Conservation (phyloP, 2,888 invertebrate genomes). For the Plusia festucae region DNA sequence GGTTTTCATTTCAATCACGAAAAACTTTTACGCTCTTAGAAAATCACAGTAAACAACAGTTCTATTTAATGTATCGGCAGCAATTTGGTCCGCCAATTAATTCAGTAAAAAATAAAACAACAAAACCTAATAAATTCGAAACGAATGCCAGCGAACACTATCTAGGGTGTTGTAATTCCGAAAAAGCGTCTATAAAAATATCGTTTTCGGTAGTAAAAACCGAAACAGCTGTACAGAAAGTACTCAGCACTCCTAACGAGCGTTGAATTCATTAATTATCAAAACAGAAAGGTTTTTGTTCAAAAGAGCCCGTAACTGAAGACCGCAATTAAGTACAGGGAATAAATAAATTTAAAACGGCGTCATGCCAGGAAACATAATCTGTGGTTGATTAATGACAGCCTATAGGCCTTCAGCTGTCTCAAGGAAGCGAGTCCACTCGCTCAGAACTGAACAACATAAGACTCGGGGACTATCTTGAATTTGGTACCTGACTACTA, state of each 20-base stretch:
- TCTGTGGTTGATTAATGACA: constrained; percentile 71
- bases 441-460: constrained; percentile 6
- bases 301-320: constrained; percentile 63
- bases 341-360: constrained; percentile 70
- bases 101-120: not conserved
- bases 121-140: not conserved
- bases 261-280: constrained; percentile 66
- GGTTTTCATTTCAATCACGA: not conserved
- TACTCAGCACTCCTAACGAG: constrained; percentile 55
- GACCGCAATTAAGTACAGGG: constrained; percentile 68
- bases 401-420: constrained; percentile 47
- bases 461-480: not conserved
- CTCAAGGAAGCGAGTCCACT: constrained; percentile 43
- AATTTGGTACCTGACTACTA: too few relatives aligned
- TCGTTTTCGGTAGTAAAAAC: constrained; percentile 45
- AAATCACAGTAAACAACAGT: not conserved
- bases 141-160: constrained; percentile 8
- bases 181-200: constrained; percentile 45
- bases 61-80: not conserved
- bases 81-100: not conserved
- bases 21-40: not conserved
- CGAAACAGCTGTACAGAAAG: constrained; percentile 51
- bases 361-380: constrained; percentile 69
- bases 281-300: constrained; percentile 65
- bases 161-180: constrained; percentile 16